Base-by-base conservation (phyloP, 2,797 vertebrate species). In the Paguma larvata region DNA sequence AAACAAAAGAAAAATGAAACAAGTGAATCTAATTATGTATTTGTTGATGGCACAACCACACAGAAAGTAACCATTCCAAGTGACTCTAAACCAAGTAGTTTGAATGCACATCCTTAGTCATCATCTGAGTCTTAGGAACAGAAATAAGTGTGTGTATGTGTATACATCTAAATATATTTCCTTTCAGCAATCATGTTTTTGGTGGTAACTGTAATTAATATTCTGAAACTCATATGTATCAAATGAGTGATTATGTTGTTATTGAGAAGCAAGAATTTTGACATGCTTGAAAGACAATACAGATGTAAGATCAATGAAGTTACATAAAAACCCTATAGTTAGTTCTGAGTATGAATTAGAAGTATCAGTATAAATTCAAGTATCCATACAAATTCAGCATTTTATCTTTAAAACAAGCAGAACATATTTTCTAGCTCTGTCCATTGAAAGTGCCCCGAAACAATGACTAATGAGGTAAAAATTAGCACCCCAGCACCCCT, bases 351-450 rank as follows among this genome's bases (percentile, higher is more conserved):
- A 30, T 63, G 44, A 94, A 84, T 15, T 83, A 25, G 59, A 80
- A 62, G 34, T n/a, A 78, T 67, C 80, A 75, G 23, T 79, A 34
- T 80, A 65, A 87, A 92, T 79, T 87, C n/a, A 63, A 10, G n/a
- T 59, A 77, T 48, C 44, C 27, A 48, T 32, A 32, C 44, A 32
- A 32, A 77, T 77, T 48, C 73, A 77, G 46, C 21, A 34, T 77
- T 85, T 94, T 80, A 51, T 48, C 79, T 95, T 96, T 75, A 87
- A 85, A 75, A 95, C 44, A 79, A 92, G 46, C 79, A 95, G 68
- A 89, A 93, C 44, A 4, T 77, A 44, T 48, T 83, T 88, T 75
- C 72, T 91, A 85, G 5, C 21, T 89, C 16, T 85, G 25, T 68
- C 48, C 46, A 73, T 48, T 86, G 27, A 78, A 82, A 97, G 68